These are phyloP conservation scores for Hipposideros armiger DNA, from an alignment of 2,113 vertebrate species.

Conservation along the genomic window DNA sequence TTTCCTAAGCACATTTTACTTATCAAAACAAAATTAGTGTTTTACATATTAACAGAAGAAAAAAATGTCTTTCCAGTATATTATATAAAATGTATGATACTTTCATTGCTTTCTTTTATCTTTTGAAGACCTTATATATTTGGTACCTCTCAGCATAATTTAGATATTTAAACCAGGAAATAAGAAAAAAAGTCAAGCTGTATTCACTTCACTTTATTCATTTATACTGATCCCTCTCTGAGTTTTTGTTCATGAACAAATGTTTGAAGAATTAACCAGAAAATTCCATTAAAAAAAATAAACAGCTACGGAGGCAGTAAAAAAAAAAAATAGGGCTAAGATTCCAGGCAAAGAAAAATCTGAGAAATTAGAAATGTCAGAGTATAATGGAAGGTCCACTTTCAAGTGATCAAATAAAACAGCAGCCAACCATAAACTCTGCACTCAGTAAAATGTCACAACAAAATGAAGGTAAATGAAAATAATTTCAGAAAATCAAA, in stretches of 20 bases:
- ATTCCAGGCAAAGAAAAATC: neutral
- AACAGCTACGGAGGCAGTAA: neutral
- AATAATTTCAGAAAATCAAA: neutral
- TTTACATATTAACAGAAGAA: neutral
- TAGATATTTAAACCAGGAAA: neutral
- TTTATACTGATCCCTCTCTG: neutral
- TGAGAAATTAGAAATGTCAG: neutral
- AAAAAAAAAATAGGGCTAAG: neutral
- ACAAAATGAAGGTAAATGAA: neutral
- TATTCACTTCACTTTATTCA: neutral
- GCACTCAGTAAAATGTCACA: neutral
- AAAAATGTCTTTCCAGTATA: neutral
- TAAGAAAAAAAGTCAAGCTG: neutral
- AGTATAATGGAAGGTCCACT: neutral
- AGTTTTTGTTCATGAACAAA: neutral
- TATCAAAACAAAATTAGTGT: neutral
- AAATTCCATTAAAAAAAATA: neutral
- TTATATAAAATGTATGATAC: neutral
- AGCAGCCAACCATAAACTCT: neutral
- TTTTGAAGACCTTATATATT: neutral
- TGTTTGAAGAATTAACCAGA: neutral
- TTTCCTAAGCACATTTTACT: neutral
- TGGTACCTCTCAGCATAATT: neutral
- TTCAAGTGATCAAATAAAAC: conserved; percentile 1
- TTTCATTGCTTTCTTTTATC: neutral